A percentile compares a stretch with the other conserved stretches of the same genome.
phyloP scores from a whole-genome alignment of 2,888 invertebrate species.

The Chrysotoxum bicinctum region DNA sequence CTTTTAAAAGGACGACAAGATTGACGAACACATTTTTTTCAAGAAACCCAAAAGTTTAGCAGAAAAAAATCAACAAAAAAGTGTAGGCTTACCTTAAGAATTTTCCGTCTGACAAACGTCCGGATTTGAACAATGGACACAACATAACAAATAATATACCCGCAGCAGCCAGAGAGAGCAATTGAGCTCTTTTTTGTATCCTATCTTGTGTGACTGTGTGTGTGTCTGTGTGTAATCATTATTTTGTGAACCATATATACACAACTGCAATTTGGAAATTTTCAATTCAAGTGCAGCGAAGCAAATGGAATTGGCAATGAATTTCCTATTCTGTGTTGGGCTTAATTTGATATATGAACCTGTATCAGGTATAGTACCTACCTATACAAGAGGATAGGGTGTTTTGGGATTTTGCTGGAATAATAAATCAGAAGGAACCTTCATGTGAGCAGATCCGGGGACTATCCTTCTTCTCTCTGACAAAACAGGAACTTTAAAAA shows the following conservation, averaged over 20 bases:
- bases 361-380: conserved; percentile 8
- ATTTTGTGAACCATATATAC: conserved; percentile 27
- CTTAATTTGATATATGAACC: conserved; percentile 58
- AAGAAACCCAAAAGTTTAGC: conserved; percentile 46
- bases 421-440: conserved; percentile 58
- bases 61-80: background rate
- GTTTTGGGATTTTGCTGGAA: conserved; percentile 31
- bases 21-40: conserved; percentile 12
- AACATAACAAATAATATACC: conserved; percentile 49
- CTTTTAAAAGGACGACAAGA: conserved; percentile 26
- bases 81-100: conserved; percentile 40
- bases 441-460: conserved; percentile 43
- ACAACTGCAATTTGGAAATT: conserved; percentile 67
- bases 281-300: conserved; percentile 70
- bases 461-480: conserved; percentile 4
- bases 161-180: conserved; percentile 46
- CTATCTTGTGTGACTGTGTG: background rate
- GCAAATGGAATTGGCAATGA: conserved; percentile 72
- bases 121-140: conserved; percentile 59
- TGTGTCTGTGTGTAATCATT: conserved; percentile 30
- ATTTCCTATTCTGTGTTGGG: conserved; percentile 54
- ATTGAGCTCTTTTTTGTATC: conserved; percentile 22
- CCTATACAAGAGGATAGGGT: background rate
- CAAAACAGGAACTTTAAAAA: conserved; percentile 2
- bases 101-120: conserved; percentile 61